Percentiles rank a stretch among this genome's conserved stretches.
Conservation (phyloP, 2,113 vertebrate genomes). For the Eurystomus gularis region DNA sequence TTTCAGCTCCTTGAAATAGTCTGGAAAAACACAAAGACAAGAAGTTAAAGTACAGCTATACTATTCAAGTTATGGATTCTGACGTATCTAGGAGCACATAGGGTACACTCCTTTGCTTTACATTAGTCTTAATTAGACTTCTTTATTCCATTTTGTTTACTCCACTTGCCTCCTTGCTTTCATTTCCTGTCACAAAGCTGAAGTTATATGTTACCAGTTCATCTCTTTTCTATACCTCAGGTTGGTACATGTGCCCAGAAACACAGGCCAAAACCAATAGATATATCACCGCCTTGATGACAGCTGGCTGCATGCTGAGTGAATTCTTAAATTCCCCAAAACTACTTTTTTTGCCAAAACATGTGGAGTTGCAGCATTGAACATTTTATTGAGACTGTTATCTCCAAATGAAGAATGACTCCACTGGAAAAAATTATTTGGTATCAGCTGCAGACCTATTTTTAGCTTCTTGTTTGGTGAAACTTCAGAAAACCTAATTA, state of each 20-base stretch:
- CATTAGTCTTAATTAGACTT: background rate
- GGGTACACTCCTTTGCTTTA: background rate
- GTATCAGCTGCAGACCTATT: slow-evolving; percentile 61
- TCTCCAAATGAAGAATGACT: slow-evolving; percentile 65
- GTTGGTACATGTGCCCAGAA: slow-evolving; percentile 58
- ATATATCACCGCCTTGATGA: slow-evolving; percentile 74
- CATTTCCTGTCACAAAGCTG: slow-evolving; percentile 15
- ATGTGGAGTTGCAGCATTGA: slow-evolving; percentile 59
- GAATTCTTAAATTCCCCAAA: slow-evolving; percentile 67
- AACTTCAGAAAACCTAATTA: slow-evolving; percentile 56
- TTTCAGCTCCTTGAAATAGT: background rate
- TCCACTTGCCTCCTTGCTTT: background rate
- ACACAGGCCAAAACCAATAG: slow-evolving; percentile 72
- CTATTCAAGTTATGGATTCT: background rate
- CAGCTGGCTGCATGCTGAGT: slow-evolving; percentile 73
- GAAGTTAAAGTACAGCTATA: background rate
- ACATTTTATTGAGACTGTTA: slow-evolving; percentile 63
- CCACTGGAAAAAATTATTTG: slow-evolving; percentile 56
- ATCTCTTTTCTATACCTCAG: slow-evolving; percentile 70
- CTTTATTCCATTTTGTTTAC: background rate
- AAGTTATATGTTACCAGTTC: slow-evolving; percentile 52
- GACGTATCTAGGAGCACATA: background rate
- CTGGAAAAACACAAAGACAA: background rate
- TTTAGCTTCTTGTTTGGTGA: slow-evolving; percentile 65
- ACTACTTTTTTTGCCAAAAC: slow-evolving; percentile 68